Evolutionary conservation across 1,140 invertebrate genomes (phyloP).

Genomic region (Drosophila punjabiensis): DNA sequence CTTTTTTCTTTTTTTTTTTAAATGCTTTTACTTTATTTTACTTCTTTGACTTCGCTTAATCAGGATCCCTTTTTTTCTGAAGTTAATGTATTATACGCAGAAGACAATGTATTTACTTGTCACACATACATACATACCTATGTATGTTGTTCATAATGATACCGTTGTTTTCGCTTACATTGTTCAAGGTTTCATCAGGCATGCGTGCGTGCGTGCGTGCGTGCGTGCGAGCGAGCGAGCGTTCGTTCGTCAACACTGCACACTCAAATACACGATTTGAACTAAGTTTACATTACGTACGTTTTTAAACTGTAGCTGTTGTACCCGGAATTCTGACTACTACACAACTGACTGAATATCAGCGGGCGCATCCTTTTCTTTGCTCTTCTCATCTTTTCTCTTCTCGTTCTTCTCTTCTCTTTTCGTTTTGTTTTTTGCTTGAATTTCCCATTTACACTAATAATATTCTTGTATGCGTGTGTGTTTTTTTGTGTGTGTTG

Average conservation of each 20-base stretch:
- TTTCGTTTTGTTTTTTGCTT: constrained; percentile 49
- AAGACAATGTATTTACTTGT: constrained; percentile 49
- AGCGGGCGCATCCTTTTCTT: constrained; percentile 59
- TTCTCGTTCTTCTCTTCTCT: constrained; percentile 17
- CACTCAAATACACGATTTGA: constrained; percentile 52
- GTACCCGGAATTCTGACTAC: constrained; percentile 71
- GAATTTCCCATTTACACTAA: constrained; percentile 78
- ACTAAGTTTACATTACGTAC: constrained; percentile 77
- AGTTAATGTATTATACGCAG: constrained; percentile 49
- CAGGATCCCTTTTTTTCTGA: constrained; percentile 60
- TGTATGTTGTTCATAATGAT: constrained; percentile 40
- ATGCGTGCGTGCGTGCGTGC: constrained; percentile 11
- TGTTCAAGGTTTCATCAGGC: constrained; percentile 46
- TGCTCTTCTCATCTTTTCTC: constrained; percentile 17
- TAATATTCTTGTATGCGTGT: constrained; percentile 74
- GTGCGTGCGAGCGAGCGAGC: not conserved
- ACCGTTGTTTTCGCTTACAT: constrained; percentile 45
- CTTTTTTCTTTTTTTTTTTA: constrained; percentile 61
- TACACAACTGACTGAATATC: constrained; percentile 62
- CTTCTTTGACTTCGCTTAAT: constrained; percentile 67
- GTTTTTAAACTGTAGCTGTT: constrained; percentile 62
- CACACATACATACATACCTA: constrained; percentile 31
- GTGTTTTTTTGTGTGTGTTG: constrained; percentile 45
- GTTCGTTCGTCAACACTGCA: constrained; percentile 9
- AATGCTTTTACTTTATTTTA: constrained; percentile 82